Percentiles rank a stretch among this genome's conserved stretches.
Evolutionary conservation across 2,113 vertebrate species (phyloP).

Genomic region (Ifrita kowaldi): DNA sequence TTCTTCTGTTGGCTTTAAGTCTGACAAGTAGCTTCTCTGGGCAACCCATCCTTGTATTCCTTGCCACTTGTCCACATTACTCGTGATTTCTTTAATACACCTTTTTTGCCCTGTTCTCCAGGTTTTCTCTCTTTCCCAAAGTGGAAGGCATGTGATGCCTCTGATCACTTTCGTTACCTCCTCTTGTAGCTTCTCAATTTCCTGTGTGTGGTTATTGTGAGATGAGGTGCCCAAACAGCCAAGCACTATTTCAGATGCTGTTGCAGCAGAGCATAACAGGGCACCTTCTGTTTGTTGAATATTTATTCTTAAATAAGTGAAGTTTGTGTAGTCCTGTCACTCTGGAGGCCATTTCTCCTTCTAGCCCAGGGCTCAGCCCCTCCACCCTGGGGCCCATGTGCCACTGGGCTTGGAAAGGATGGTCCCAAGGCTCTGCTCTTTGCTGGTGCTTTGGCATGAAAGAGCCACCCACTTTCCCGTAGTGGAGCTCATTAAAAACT

Average conservation of each 20-base stretch:
- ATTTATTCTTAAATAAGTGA: background rate
- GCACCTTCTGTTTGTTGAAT: background rate
- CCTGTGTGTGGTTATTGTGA: background rate
- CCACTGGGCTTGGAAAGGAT: background rate
- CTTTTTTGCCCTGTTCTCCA: background rate
- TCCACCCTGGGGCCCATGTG: too few species aligned
- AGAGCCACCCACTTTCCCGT: background rate
- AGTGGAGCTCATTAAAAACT: background rate
- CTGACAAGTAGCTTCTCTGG: background rate
- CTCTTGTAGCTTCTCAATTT: background rate
- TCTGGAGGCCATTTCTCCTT: background rate
- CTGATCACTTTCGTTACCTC: background rate
- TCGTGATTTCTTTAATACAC: background rate
- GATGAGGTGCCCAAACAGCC: background rate
- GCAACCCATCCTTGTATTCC: background rate
- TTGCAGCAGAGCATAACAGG: background rate
- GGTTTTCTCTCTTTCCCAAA: background rate
- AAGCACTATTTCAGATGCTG: background rate
- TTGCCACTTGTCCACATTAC: background rate
- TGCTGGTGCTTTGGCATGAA: background rate
- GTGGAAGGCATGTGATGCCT: background rate
- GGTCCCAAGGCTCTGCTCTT: rapidly evolving
- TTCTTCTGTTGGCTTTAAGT: background rate
- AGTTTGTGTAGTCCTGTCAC: background rate
- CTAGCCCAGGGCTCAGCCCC: background rate